These are phyloP conservation scores for Drosophila sturtevanti DNA, from an alignment of 1,140 invertebrate genomes.

Conservation along the genomic window DNA sequence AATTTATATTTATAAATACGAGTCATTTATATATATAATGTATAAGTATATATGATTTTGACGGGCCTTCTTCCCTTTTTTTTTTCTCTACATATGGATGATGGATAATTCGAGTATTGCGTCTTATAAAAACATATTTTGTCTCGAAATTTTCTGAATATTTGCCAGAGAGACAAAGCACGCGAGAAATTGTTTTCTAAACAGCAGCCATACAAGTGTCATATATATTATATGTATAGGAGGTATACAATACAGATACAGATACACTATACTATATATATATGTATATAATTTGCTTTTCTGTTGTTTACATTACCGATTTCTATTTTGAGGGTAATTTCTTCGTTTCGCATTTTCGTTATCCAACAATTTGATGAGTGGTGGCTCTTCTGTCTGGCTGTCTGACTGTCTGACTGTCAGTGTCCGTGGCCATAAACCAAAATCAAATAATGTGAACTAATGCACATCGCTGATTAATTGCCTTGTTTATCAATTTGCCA, in stretches of 20 bases:
- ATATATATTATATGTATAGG: slow-evolving; percentile 1
- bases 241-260: slow-evolving; percentile 14
- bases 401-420: slow-evolving; percentile 13
- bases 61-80: slow-evolving; percentile 30
- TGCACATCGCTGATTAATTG: slow-evolving; percentile 60
- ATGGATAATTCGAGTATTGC: too few relatives aligned
- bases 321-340: slow-evolving; percentile 30
- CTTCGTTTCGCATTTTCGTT: slow-evolving; percentile 13
- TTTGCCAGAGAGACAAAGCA: slow-evolving; percentile 53
- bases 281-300: slow-evolving; percentile 47
- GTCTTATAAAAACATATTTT: slow-evolving; percentile 27
- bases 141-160: slow-evolving; percentile 38
- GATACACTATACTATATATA: slow-evolving; percentile 34
- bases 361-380: slow-evolving; percentile 15
- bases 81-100: slow-evolving; percentile 23
- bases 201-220: slow-evolving; percentile 42
- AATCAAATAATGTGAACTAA: slow-evolving; percentile 39
- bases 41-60: slow-evolving; percentile 24
- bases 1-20: too few relatives aligned
- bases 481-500: slow-evolving; percentile 53
- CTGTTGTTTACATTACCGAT: slow-evolving; percentile 35
- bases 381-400: neutral
- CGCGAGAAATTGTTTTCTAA: slow-evolving; percentile 38
- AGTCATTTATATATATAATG: neutral
- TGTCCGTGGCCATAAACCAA: slow-evolving; percentile 33